Percentiles rank a stretch among this genome's conserved stretches.
Conservation (phyloP, 2,888 invertebrate genomes). For the Nephrotoma appendiculata region DNA sequence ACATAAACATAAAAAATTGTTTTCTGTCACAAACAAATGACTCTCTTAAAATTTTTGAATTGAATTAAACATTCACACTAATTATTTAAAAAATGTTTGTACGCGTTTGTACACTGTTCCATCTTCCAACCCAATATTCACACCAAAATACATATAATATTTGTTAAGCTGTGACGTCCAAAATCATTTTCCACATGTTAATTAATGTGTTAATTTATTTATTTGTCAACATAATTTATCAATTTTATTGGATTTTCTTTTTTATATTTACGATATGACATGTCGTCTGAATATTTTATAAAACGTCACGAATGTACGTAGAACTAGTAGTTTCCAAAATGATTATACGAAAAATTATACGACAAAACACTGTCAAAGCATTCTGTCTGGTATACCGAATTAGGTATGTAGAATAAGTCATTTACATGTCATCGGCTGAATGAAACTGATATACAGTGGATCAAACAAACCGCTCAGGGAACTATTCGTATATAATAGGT, state of each 20-base stretch:
- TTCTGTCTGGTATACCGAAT: no score
- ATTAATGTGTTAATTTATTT: neutral
- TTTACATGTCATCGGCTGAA: no score
- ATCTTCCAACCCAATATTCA: neutral
- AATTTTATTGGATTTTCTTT: neutral
- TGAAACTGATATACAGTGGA: no score
- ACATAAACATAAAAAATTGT: no score
- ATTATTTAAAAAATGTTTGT: neutral
- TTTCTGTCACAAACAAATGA: neutral
- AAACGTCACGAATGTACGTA: neutral
- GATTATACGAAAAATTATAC: neutral
- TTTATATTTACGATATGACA: neutral
- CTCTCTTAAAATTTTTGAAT: neutral
- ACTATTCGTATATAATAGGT: no score
- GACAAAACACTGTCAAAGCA: no score
- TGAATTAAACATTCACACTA: neutral
- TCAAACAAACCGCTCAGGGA: no score
- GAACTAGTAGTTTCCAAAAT: neutral
- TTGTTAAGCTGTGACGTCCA: neutral
- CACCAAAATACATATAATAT: neutral
- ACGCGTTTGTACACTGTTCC: no score
- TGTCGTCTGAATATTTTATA: neutral
- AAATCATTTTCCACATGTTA: neutral
- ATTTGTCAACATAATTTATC: neutral
- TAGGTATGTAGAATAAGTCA: no score